A percentile compares a stretch with the other conserved stretches of the same genome.
These are phyloP conservation scores for Drosophila triauraria DNA, from an alignment of 1,140 invertebrate genomes.

Conservation along the genomic window DNA sequence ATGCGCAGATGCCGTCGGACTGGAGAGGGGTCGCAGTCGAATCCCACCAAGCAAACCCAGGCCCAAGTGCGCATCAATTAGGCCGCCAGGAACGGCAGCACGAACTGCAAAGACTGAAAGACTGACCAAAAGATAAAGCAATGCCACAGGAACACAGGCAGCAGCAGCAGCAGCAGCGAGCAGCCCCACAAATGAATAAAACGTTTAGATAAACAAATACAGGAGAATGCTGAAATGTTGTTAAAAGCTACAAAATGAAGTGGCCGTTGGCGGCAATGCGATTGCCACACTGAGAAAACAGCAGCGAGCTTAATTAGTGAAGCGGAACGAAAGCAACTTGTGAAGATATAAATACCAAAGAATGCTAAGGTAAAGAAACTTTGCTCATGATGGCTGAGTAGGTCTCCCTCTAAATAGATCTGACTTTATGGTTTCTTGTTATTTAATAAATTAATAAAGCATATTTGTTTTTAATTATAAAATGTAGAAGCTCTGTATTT, in stretches of 20 bases:
- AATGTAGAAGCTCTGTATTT: background rate
- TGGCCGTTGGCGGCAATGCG: constrained; percentile 69
- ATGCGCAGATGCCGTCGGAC: constrained; percentile 59
- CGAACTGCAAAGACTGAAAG: constrained; percentile 55
- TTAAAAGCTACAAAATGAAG: constrained; percentile 82
- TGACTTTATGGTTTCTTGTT: too few species aligned
- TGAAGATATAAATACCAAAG: background rate
- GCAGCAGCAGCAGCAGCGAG: constrained; percentile 48
- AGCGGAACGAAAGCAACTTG: constrained; percentile 1
- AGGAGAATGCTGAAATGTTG: constrained; percentile 81
- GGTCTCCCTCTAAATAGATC: background rate
- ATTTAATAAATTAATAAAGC: background rate
- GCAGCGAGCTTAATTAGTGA: constrained; percentile 4
- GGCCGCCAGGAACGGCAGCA: constrained; percentile 77
- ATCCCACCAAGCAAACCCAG: constrained; percentile 24
- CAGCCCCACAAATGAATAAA: constrained; percentile 71
- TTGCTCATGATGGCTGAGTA: too few species aligned
- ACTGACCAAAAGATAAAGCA: constrained; percentile 63
- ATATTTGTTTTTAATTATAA: background rate
- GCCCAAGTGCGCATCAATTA: constrained; percentile 78
- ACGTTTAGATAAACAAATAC: constrained; percentile 82
- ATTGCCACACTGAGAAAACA: constrained; percentile 32
- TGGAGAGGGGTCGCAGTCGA: constrained; percentile 2
- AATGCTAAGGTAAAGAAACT: background rate
- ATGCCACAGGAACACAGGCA: constrained; percentile 32